Conservation (phyloP, 2,797 vertebrate genomes). For the Lithobates sylvaticus region DNA sequence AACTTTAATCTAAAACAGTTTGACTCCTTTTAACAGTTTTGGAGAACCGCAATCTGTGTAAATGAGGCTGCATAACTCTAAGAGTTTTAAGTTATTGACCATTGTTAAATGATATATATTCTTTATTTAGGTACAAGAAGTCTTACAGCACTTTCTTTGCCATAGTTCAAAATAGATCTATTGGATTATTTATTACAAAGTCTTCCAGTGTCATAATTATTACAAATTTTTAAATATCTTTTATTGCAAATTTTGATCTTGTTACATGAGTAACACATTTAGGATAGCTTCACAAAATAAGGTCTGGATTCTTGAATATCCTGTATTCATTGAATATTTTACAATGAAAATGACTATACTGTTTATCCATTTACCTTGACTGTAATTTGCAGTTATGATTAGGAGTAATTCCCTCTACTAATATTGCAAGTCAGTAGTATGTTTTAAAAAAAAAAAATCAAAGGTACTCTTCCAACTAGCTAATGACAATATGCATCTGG, state of each 20-base stretch:
- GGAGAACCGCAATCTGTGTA: conserved; percentile 32
- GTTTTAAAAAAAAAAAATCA: not conserved
- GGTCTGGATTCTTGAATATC: conserved; percentile 1
- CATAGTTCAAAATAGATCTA: conserved; percentile 23
- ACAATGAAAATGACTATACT: not conserved
- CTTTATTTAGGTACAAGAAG: conserved; percentile 53
- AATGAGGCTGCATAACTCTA: conserved; percentile 61
- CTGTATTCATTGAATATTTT: not conserved
- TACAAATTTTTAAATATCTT: not conserved
- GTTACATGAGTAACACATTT: not conserved
- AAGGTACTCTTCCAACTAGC: not conserved
- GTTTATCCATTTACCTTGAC: not conserved
- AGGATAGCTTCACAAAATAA: not conserved
- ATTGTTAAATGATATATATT: conserved; percentile 61
- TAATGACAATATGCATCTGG: not conserved
- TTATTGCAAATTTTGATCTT: not conserved
- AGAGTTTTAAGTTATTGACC: conserved; percentile 79
- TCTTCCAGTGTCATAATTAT: conserved; percentile 34
- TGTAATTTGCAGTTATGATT: not conserved
- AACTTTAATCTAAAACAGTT: conserved; percentile 66
- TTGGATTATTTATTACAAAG: conserved; percentile 46
- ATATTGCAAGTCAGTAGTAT: not conserved
- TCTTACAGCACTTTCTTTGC: conserved; percentile 34
- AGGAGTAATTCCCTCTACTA: too few relatives aligned
- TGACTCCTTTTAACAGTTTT: conserved; percentile 1